phyloP scores from a whole-genome alignment of 2,888 invertebrate genomes.

The Rhingia campestris region DNA sequence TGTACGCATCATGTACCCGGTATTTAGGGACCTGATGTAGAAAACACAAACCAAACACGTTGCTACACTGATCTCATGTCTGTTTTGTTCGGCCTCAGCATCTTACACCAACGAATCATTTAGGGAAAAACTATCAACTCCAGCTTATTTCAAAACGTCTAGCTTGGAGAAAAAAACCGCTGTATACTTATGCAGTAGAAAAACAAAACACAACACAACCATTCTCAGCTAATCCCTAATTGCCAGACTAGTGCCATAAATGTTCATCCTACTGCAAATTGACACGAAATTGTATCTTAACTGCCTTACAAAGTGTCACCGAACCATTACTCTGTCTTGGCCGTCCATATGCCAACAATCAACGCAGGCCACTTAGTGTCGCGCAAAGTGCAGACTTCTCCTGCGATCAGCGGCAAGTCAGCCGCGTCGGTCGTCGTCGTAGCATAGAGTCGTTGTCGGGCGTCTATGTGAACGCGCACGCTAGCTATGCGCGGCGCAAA shows the following conservation, averaged over 20 bases:
- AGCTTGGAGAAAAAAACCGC: conserved; percentile 18
- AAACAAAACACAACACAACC: conserved; percentile 38
- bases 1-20: too few species aligned
- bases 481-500: conserved; percentile 38
- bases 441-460: neutral
- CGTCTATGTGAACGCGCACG: conserved; percentile 29
- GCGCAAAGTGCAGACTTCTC: conserved; percentile 49
- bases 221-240: conserved; percentile 67
- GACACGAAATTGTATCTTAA: conserved; percentile 70
- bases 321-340: conserved; percentile 63
- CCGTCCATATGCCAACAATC: conserved; percentile 50
- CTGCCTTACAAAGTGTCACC: conserved; percentile 67
- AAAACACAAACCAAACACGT: neutral
- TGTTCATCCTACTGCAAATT: conserved; percentile 71
- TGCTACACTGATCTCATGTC: neutral
- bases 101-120: neutral
- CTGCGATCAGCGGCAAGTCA: conserved; percentile 6
- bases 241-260: conserved; percentile 70
- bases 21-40: too few species aligned
- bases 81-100: too few species aligned
- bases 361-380: conserved; percentile 58
- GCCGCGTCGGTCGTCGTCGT: neutral
- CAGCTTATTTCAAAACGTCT: conserved; percentile 33
- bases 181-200: neutral
- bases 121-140: conserved; percentile 5